A percentile compares a stretch with the other conserved stretches of the same genome.
These are phyloP conservation scores for Melipona beecheii DNA, from an alignment of 2,888 invertebrate species.

Conservation along the genomic window DNA sequence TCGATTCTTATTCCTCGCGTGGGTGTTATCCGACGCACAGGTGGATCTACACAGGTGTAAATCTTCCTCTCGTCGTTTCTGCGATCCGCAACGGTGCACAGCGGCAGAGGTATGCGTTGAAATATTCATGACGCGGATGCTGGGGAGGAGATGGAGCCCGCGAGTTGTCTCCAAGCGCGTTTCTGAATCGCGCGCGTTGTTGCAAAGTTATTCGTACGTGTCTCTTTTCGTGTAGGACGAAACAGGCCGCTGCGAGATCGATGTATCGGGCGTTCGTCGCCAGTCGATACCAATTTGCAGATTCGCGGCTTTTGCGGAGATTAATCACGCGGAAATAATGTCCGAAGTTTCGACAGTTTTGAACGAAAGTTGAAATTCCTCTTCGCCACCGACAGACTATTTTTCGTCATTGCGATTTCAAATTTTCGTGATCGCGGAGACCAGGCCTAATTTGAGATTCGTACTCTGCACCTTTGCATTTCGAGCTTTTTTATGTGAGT, in stretches of 20 bases:
- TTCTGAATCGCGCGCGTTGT: conserved; percentile 35
- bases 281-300: neutral
- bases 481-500: no score
- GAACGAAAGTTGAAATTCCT: neutral
- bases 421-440: no score
- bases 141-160: conserved; percentile 16
- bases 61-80: neutral
- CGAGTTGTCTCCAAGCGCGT: conserved; percentile 49
- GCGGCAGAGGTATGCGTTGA: conserved; percentile 30
- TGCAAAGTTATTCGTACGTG: conserved; percentile 57
- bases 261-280: conserved; percentile 14
- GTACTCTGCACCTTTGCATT: no score
- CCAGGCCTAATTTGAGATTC: no score
- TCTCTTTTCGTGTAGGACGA: conserved; percentile 31
- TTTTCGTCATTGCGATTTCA: neutral
- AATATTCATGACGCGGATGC: conserved; percentile 53
- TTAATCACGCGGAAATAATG: neutral
- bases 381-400: neutral
- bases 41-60: conserved; percentile 38
- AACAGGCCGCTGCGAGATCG: neutral
- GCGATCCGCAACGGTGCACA: neutral
- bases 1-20: conserved; percentile 9
- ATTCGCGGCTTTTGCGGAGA: neutral
- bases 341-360: neutral
- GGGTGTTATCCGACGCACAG: conserved; percentile 24